A percentile compares a stretch with the other conserved stretches of the same genome.
phyloP scores from a whole-genome alignment of 2,113 vertebrate species.

The Aegotheles bennettii region DNA sequence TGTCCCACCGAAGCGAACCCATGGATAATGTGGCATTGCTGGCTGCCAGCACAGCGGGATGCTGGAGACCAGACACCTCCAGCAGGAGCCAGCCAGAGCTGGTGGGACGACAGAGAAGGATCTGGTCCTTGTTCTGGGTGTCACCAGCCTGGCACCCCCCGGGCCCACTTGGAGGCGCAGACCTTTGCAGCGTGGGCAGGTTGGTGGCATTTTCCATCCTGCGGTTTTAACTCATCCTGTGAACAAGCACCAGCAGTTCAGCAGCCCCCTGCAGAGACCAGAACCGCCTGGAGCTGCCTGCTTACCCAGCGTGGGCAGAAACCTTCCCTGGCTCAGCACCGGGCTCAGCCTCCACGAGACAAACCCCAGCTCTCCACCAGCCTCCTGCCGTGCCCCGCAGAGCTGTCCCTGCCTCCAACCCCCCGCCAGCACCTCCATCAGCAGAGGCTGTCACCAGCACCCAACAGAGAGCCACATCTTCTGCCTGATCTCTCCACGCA shows the following conservation, averaged over 20 bases:
- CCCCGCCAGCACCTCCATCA: background rate
- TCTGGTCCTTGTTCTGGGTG: background rate
- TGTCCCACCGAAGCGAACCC: background rate
- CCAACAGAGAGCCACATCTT: rapidly evolving
- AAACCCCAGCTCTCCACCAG: background rate
- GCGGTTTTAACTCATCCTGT: background rate
- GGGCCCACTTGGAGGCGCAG: background rate
- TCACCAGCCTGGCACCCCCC: background rate
- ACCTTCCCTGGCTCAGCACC: background rate
- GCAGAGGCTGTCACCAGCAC: rapidly evolving
- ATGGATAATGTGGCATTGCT: background rate
- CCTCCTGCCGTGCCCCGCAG: background rate
- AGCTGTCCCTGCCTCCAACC: background rate
- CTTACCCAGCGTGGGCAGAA: background rate
- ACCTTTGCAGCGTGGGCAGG: background rate
- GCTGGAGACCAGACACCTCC: background rate
- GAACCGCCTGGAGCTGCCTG: background rate
- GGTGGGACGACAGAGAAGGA: background rate
- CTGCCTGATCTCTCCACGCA: rapidly evolving
- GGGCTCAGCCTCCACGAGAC: background rate
- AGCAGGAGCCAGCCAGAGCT: background rate
- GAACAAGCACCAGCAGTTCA: rapidly evolving
- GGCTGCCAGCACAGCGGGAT: background rate
- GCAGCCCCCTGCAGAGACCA: background rate
- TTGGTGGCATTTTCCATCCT: background rate